Evolutionary conservation across 1,140 invertebrate genomes (phyloP), one percentile per base, ranked within the genome.

Genomic region (Oedothorax gibbosus): DNA sequence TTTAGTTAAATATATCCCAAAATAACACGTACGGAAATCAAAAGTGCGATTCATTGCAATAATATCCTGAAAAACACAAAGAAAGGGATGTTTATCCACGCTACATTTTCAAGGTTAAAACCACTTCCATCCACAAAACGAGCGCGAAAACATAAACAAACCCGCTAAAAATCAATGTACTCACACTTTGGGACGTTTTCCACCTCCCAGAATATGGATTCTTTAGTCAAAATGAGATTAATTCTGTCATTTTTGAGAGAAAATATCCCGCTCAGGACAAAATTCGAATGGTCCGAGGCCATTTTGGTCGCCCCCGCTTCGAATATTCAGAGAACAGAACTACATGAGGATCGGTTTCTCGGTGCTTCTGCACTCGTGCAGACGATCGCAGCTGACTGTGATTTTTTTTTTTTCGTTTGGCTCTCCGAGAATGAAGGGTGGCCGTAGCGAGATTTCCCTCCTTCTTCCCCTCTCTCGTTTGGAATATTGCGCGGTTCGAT

Each of bases 161-260:
- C 12, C 9, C 9, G 53, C 51, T 10, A 72, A 12, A 49, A 49
- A 53, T 50, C 35, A 64, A 11, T 8, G n/a, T n/a, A 76, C 82
- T 85, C 64, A 85, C 83, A 73, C 49, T 85, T 72, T 18, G 82
- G 53, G 15, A 11, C 21, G 21, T 53, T 57, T 14, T 78, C 75
- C 15, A 54, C 8, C 49, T 78, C 75, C 75, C 75, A 85, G 7
- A 57, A 78, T 18, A 85, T 60, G n/a, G 15, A 62, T 15, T 54
- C 57, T 35, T 62, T 85, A 0, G 73, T 79, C 7, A 85, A 57
- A n/a, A 53, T 71, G 35, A 85, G 9, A 35, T 50, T 35, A 64
- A 72, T 62, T 20, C 83, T 62, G 15, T 68, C 50, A 18, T 49
- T 71, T 14, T 69, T 56, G 12, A 50, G 56, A 7, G 64, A 21